phyloP scores from a whole-genome alignment of 2,888 invertebrate species.

The Leptothorax acervorum region DNA sequence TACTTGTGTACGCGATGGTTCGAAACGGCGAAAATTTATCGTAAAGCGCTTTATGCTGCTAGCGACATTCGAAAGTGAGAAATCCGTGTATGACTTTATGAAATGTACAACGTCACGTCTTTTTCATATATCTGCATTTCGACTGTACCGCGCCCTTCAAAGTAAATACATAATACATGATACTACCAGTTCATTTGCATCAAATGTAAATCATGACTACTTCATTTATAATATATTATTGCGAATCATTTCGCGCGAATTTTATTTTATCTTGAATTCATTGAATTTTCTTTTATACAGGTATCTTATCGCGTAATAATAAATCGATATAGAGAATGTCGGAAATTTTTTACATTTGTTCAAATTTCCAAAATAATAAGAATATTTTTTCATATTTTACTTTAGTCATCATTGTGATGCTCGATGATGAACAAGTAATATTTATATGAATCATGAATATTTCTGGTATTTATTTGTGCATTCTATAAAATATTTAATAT shows the following conservation, averaged over 20 bases:
- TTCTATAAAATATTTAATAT: neutral
- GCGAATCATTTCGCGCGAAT: neutral
- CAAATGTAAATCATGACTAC: conserved; percentile 2
- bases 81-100: conserved; percentile 13
- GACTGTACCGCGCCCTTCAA: neutral
- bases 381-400: neutral
- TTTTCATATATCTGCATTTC: conserved; percentile 28
- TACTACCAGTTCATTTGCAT: neutral
- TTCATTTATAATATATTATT: neutral
- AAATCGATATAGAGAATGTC: neutral
- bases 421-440: neutral
- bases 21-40: conserved; percentile 28
- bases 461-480: neutral
- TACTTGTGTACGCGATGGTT: conserved; percentile 9
- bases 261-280: neutral
- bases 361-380: neutral
- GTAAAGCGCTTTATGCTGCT: conserved; percentile 11
- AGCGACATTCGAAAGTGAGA: conserved; percentile 14
- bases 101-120: conserved; percentile 34
- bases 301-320: neutral
- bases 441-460: neutral
- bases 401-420: neutral
- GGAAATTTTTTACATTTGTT: neutral
- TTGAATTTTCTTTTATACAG: neutral
- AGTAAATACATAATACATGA: conserved; percentile 22